Evolutionary conservation across 1,140 invertebrate species (phyloP).

Genomic region (Plutomurus gul): DNA sequence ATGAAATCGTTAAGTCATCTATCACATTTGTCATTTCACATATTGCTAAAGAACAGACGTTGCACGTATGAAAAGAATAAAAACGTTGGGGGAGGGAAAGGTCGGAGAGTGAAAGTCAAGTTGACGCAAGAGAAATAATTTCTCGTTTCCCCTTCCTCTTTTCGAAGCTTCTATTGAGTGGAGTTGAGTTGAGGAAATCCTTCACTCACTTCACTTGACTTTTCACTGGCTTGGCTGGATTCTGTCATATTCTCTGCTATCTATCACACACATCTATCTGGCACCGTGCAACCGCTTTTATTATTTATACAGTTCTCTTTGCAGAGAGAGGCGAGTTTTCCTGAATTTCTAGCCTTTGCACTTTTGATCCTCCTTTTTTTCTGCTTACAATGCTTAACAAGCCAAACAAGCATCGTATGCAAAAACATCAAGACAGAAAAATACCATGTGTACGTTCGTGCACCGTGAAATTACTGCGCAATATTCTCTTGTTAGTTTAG

Average conservation of each 20-base stretch:
- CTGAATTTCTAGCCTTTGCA: too few relatives aligned
- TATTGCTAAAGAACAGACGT: too few relatives aligned
- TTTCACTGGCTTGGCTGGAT: too few relatives aligned
- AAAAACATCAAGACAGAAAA: too few relatives aligned
- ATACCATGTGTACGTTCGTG: too few relatives aligned
- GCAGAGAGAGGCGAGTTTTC: not conserved
- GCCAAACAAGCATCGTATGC: too few relatives aligned
- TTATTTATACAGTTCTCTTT: conserved; percentile 1
- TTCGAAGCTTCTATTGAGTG: not conserved
- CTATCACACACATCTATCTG: not conserved
- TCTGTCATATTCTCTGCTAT: not conserved
- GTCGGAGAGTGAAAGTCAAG: not conserved
- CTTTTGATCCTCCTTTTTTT: not conserved
- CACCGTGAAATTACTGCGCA: too few relatives aligned
- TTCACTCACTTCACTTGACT: conserved; percentile 18
- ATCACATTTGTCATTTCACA: conserved; percentile 15
- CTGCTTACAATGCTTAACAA: not conserved
- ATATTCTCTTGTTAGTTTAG: too few relatives aligned
- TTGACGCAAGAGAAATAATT: conserved; percentile 41
- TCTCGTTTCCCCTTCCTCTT: conserved; percentile 34
- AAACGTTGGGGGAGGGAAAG: not conserved
- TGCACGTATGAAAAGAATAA: not conserved
- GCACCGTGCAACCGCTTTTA: not conserved
- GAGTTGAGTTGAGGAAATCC: conserved; percentile 16
- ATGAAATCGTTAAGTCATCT: not conserved